Evolutionary conservation across 2,113 vertebrate genomes (phyloP), one percentile per base, ranked within the genome.

Genomic region (Saimiri boliviensis): DNA sequence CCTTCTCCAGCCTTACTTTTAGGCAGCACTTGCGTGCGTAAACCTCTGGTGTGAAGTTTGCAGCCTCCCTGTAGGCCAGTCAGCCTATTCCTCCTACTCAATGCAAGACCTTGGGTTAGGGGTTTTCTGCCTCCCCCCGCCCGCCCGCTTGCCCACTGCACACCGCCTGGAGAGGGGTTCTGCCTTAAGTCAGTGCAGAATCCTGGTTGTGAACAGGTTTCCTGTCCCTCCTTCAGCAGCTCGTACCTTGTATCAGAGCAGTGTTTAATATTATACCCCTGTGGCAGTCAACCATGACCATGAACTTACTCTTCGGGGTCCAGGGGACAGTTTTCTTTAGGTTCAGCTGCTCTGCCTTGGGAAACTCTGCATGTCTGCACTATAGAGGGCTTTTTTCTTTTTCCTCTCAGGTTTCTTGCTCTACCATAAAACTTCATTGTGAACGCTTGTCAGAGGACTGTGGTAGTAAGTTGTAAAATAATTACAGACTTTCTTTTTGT

Each of bases 91-190:
- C 3, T 49, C 14, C 10, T 25, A 12, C 5, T 35, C 1, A 35
- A 35, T 20, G 1, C 4, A 32, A 6, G 17, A 20, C 8, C 8
- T 35, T 8, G 63, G 14, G 4, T 4, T 19, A 45, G n/a, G 3
- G 6, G 2, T 3, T 23, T 1, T 32, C 1, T 79, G 9, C 25
- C 14, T 70, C 2, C 54, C 7, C 3, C 5, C 1, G 1, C 27
- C 58, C 5, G 16, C 52, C 52, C 1, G 5, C n/a, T n/a, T n/a
- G n/a, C 52, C 52, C 0, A 1, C 52, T 52, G 16, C 16, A 16
- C 52, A 17, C 52, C 4, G 1, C 52, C 16, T 52, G 52, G 52
- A 77, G 27, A 60, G 3, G 3, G 40, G 4, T 63, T 14, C 20
- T 82, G 20, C 16, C 27, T 45, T 9, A 20, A 35, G 7, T 32